Percentiles rank a stretch among this genome's conserved stretches.
Conservation (phyloP, 2,888 invertebrate species). For the Platycnemis pennipes region DNA sequence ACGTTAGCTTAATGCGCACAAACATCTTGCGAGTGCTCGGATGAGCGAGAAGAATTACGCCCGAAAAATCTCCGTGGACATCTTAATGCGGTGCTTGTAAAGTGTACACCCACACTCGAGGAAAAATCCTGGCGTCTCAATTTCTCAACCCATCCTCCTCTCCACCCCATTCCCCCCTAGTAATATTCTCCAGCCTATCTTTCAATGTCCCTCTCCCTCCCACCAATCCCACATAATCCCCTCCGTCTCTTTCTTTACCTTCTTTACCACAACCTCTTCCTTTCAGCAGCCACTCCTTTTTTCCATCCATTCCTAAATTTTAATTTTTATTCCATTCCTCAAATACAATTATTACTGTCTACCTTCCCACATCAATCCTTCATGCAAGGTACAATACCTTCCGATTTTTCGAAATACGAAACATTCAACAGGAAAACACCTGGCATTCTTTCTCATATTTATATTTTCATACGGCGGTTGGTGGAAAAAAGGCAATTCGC, state of each 20-base stretch:
- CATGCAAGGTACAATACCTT: not conserved
- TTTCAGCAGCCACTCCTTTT: not conserved
- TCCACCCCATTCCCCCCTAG: not conserved
- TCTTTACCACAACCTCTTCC: not conserved
- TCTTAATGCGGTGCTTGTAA: slow-evolving; percentile 60
- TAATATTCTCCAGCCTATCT: not conserved
- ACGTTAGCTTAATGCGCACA: not conserved
- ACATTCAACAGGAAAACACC: no score
- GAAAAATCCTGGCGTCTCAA: slow-evolving; percentile 36
- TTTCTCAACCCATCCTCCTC: not conserved
- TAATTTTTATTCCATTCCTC: not conserved
- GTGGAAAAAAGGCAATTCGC: no score
- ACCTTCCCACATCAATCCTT: not conserved
- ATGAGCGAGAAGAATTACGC: not conserved
- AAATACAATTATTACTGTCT: not conserved
- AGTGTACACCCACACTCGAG: slow-evolving; percentile 42
- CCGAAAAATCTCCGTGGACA: slow-evolving; percentile 55
- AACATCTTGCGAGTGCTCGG: not conserved
- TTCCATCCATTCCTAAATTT: not conserved
- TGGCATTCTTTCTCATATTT: no score
- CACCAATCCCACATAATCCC: not conserved
- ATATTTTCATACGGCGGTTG: no score
- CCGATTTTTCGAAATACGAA: no score
- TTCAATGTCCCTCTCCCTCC: not conserved
- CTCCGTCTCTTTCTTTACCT: not conserved